Percentiles rank a stretch among this genome's conserved stretches.
Evolutionary conservation across 2,113 vertebrate genomes (phyloP).

Genomic region (Upupa epops): DNA sequence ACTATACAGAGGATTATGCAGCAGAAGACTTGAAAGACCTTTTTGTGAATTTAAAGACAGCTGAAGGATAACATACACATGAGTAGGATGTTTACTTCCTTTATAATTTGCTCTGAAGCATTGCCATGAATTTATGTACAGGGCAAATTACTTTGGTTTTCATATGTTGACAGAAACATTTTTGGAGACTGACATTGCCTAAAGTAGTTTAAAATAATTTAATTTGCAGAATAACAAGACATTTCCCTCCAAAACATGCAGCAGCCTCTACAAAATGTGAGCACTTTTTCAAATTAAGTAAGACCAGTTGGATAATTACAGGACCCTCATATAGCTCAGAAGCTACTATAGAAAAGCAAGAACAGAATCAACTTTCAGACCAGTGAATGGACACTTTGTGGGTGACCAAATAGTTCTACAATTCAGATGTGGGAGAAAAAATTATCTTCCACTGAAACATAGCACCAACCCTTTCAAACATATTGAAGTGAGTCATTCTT

Average conservation of each 20-base stretch:
- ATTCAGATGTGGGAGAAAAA: background rate
- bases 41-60: background rate
- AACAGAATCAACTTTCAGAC: background rate
- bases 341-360: background rate
- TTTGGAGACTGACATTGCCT: background rate
- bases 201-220: background rate
- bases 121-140: background rate
- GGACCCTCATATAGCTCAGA: background rate
- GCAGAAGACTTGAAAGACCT: background rate
- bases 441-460: background rate
- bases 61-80: background rate
- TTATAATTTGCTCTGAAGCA: background rate
- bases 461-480: background rate
- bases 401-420: background rate
- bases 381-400: background rate
- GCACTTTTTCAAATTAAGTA: background rate
- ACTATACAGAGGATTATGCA: background rate
- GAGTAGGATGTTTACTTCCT: background rate
- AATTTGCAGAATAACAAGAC: background rate
- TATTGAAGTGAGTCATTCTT: background rate
- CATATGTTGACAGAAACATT: background rate
- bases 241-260: background rate
- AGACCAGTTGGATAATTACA: background rate
- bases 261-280: background rate
- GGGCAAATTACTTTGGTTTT: conserved; percentile 33